A percentile compares a stretch with the other conserved stretches of the same genome.
These are phyloP conservation scores for Poliocrania exsul DNA, from an alignment of 2,797 vertebrate genomes.

Conservation along the genomic window DNA sequence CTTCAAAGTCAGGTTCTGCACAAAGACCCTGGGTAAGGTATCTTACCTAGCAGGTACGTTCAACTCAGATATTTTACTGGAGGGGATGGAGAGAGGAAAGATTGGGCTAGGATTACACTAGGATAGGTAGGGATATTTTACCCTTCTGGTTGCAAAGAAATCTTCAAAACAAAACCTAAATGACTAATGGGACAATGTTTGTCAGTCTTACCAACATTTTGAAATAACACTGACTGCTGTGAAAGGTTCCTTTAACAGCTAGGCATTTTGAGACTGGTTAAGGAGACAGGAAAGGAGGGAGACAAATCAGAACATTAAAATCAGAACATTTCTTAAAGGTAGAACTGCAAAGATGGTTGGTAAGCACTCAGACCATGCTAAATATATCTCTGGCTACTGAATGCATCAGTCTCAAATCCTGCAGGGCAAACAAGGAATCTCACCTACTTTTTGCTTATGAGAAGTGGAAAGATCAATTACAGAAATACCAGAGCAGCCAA, in stretches of 20 bases:
- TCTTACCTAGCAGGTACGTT: neutral
- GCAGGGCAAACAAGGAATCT: neutral
- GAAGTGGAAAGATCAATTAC: neutral
- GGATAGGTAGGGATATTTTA: neutral
- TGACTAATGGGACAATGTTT: neutral
- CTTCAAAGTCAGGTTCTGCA: neutral
- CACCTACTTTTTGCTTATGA: neutral
- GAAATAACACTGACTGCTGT: neutral
- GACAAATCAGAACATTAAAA: neutral
- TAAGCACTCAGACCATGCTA: neutral
- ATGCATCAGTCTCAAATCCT: neutral
- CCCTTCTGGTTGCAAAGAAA: neutral
- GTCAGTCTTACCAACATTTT: neutral
- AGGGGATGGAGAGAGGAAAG: neutral
- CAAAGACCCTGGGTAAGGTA: neutral
- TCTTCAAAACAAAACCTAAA: neutral
- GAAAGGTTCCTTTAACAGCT: neutral
- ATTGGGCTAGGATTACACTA: neutral
- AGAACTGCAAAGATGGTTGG: neutral
- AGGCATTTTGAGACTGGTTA: neutral
- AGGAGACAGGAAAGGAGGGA: neutral
- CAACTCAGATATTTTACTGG: neutral
- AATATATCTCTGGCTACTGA: neutral
- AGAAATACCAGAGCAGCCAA: neutral
- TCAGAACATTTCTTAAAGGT: neutral